phyloP scores from a whole-genome alignment of 2,888 invertebrate genomes.

The Diaphora mendica region DNA sequence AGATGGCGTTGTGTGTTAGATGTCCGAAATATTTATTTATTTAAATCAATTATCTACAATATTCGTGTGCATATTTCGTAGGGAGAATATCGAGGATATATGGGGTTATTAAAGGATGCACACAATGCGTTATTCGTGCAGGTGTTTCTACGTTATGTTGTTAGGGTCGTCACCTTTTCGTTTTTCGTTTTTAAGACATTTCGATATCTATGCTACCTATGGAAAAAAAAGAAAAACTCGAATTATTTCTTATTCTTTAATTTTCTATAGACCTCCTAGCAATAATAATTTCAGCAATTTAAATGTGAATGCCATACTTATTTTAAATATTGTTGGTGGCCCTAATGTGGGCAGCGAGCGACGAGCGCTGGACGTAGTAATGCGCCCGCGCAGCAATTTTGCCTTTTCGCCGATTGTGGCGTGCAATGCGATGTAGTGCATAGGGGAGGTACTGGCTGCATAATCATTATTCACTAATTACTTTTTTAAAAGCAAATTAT shows the following conservation, averaged over 20 bases:
- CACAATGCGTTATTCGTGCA: conserved; percentile 49
- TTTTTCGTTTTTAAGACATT: neutral
- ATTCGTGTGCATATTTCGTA: conserved; percentile 26
- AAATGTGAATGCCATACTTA: neutral
- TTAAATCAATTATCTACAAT: conserved; percentile 15
- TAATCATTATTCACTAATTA: conserved; percentile 23
- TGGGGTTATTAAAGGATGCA: conserved; percentile 42
- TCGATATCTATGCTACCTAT: neutral
- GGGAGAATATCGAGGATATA: conserved; percentile 36
- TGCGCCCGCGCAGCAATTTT: conserved; percentile 66
- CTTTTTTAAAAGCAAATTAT: neutral
- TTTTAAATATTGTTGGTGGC: conserved; percentile 13
- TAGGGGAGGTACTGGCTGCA: conserved; percentile 63
- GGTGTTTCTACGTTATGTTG: conserved; percentile 34
- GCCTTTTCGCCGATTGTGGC: conserved; percentile 70
- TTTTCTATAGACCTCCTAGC: neutral
- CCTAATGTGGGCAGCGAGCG: conserved; percentile 20
- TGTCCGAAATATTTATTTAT: too few species aligned
- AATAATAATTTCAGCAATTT: neutral
- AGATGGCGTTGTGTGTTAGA: too few species aligned
- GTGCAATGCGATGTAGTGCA: conserved; percentile 56
- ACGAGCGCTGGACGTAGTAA: conserved; percentile 49
- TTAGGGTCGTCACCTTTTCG: conserved; percentile 14
- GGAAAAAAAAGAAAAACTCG: neutral
- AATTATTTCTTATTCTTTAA: neutral